Conservation (phyloP, 2,888 invertebrate species). For the Agrotis ipsilon region DNA sequence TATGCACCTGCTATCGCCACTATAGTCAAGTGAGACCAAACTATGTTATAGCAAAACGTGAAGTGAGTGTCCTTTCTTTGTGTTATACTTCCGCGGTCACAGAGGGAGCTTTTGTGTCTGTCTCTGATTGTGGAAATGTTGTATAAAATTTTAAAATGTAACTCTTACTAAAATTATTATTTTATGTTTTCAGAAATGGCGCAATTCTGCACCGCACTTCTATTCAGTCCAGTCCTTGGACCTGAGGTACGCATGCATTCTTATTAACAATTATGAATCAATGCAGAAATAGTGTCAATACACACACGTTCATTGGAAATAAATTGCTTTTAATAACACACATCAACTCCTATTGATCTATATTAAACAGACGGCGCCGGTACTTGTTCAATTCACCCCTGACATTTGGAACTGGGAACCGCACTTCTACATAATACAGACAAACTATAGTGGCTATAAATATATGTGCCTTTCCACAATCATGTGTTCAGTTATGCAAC, state of each 20-base stretch:
- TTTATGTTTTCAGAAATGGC: slow-evolving; percentile 87
- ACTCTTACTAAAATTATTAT: slow-evolving; percentile 4
- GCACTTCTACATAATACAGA: slow-evolving; percentile 23
- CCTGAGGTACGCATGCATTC: slow-evolving; percentile 80
- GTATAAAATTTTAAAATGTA: slow-evolving; percentile 1
- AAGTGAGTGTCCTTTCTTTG: slow-evolving; percentile 83
- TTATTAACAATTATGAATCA: slow-evolving; percentile 51
- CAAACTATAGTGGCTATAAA: slow-evolving; percentile 7
- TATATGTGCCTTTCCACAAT: slow-evolving; percentile 22
- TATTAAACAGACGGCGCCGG: slow-evolving; percentile 77
- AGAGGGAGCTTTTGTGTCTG: slow-evolving; percentile 39
- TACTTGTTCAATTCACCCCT: slow-evolving; percentile 79
- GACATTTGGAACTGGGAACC: slow-evolving; percentile 71
- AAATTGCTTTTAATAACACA: slow-evolving; percentile 83
- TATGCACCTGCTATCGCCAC: slow-evolving; percentile 77
- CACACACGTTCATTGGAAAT: slow-evolving; percentile 73
- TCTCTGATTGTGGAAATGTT: slow-evolving; percentile 40
- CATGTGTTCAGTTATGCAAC: slow-evolving; percentile 50
- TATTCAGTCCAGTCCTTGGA: slow-evolving; percentile 87
- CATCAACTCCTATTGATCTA: slow-evolving; percentile 86
- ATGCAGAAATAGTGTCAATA: slow-evolving; percentile 67
- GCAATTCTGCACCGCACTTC: slow-evolving; percentile 87
- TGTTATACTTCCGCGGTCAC: slow-evolving; percentile 54
- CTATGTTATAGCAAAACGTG: slow-evolving; percentile 83
- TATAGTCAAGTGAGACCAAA: slow-evolving; percentile 89